These are phyloP conservation scores for Cinara cedri DNA, from an alignment of 2,888 invertebrate genomes.

Conservation along the genomic window DNA sequence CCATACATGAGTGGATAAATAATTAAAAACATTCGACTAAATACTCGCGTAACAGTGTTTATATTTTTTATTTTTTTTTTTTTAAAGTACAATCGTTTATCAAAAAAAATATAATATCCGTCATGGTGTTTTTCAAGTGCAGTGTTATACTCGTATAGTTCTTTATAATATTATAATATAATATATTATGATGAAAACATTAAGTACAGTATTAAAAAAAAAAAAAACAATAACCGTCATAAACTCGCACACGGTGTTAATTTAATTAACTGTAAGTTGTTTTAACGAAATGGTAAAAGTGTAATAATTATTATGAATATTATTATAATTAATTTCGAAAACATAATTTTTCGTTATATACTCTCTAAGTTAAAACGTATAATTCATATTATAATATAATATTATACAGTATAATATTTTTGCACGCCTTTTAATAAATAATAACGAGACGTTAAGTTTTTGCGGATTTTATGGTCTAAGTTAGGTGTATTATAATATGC, in stretches of 20 bases:
- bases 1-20: no score
- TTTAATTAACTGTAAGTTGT: conserved; percentile 14
- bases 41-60: no score
- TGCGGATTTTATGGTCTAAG: no score
- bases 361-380: not conserved
- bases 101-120: no score
- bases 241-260: not conserved
- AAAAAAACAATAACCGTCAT: not conserved
- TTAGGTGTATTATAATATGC: no score
- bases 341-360: not conserved
- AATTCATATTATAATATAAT: no score
- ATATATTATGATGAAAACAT: not conserved
- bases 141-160: conserved; percentile 8
- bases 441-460: not conserved
- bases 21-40: no score
- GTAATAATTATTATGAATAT: not conserved
- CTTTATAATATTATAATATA: not conserved
- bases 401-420: not conserved
- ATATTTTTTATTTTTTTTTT: no score
- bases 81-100: no score
- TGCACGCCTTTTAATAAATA: not conserved
- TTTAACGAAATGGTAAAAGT: conserved; percentile 1
- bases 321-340: not conserved
- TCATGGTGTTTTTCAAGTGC: not conserved
- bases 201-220: not conserved